Evolutionary conservation across 2,113 vertebrate species (phyloP), one percentile per base, ranked within the genome.

Genomic region (Procavia capensis): DNA sequence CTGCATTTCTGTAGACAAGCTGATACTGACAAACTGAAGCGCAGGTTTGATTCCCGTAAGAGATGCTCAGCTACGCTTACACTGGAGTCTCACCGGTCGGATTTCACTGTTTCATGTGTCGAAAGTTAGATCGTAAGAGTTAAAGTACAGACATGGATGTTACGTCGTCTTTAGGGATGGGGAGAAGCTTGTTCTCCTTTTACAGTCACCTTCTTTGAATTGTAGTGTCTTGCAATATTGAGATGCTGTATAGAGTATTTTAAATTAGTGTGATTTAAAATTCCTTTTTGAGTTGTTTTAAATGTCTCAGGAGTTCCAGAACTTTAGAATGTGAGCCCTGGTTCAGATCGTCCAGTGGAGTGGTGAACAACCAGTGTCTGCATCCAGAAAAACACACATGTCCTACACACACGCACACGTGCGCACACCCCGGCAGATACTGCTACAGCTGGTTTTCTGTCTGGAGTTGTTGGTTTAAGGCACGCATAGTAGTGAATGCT

Each of bases 191-290:
- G 8, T 61, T 90, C 17, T 68, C 41, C 45, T 93, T 95, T 93
- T 84, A 10, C n/a, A 80, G 66, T 47, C 39, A 68, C 68, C 17
- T 95, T 87, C 76, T 90, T 96, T 90, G 57, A 80, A 83, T 96
- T 66, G 78, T 43, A 9, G 19, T 81, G 79, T 78, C 50, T 90
- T 96, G 2, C 34, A 85, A 82, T 89, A 68, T 82, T 43, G 20
- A 88, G 39, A 20, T 88, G 5, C 39, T 86, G 4, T 83, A 80
- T 70, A 50, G 39, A 70, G 47, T 85, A 50, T 93, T 94, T 43
- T 85, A 93, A 94, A 80, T 63, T 31, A 86, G 2, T 34, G 68
- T 85, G 80, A 76, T 54, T 95, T 78, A 74, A 81, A 91, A 92
- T 81, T 75, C 10, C 13, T 61, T 36, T 70, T 61, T 68, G 88